Evolutionary conservation across 2,113 vertebrate species (phyloP), one percentile per base, ranked within the genome.

Genomic region (Myrmecobius fasciatus): DNA sequence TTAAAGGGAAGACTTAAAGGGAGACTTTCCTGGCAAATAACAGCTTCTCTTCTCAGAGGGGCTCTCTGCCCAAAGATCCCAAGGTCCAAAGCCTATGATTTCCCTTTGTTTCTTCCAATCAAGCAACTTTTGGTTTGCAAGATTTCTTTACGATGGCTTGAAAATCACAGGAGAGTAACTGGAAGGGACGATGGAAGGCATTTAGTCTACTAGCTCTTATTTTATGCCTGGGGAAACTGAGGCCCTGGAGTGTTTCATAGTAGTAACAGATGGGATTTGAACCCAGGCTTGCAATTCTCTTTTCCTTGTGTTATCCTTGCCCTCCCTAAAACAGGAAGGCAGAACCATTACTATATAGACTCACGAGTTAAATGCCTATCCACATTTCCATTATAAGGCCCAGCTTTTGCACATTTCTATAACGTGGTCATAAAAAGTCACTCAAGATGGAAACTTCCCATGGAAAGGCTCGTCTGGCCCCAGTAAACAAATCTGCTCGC

Each of bases 111-210:
- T 96, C 93, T 97, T 97, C 93, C 95, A 93, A 97, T 97, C 96
- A 97, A 98, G 97, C 96, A 95, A 97, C 97, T 97, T 98, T 98
- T 98, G 96, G 97, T 97, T 98, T 98, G 97, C 96, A 95, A 51
- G 60, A 96, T 96, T 94, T 95, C 93, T 97, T 91, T 97, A 97
- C 96, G 97, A 96, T 97, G 90, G 93, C 67, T 83, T 22, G 17
- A 43, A 83, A 83, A 43, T 83, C 67, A 83, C 24, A n/a, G 36
- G 20, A 83, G 0, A 7, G 36, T 43, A 83, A 36, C n/a, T n/a
- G 36, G 48, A n/a, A 75, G 12, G 36, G 36, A 75, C 36, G 0
- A 24, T 24, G 67, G 67, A 43, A 83, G 3, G 2, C 2, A n/a
- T 75, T n/a, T 20, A n/a, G 31, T n/a, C 60, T 2, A 17, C n/a